Evolutionary conservation across 35 echinoderm and acorn worm species (phyloP), one percentile per base, ranked within the genome.

Genomic region (Ptychodera flava): DNA sequence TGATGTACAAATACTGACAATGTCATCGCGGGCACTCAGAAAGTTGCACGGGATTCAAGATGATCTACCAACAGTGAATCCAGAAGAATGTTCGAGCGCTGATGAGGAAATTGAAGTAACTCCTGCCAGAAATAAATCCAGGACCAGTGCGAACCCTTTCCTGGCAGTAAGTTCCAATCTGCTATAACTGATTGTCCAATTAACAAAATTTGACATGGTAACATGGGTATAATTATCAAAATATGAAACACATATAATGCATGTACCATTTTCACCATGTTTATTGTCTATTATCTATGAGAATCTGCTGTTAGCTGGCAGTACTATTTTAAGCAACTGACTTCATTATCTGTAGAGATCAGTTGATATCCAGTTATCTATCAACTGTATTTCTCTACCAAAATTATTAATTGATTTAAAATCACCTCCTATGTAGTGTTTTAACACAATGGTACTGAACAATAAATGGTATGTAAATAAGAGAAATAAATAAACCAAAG

Each of bases 1-100:
- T n/a, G n/a, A n/a, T n/a, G n/a, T n/a, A n/a, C n/a, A n/a, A n/a
- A n/a, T n/a, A n/a, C n/a, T n/a, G n/a, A 64, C 6, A 22, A 91
- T 91, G 90, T 91, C 90, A 29, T 91, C 90, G 36, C 29, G 90
- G 35, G 90, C 90, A 33, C 37, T 91, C 33, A 87, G 90, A 78
- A 87, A 86, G 34, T 29, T 91, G 31, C 90, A 91, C 83, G 90
- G 90, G 77, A 79, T 77, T 28, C 1, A 6, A 16, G 85, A 87
- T 33, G 32, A 12, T 28, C 30, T 82, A 6, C 29, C 82, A 0
- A 33, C 32, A 33, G 84, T 31, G 2, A 1, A 31, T 14, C 1
- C 10, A 80, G 79, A 80, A 80, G 14, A 14, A 80, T 2, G 15
- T 2, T 6, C 6, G 2, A 33, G 32, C 30, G 2, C n/a, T 10